Evolutionary conservation across 30 jellyfish, hydroid and myxozoan species (phyloP).

Genomic region (Clytia hemisphaerica): DNA sequence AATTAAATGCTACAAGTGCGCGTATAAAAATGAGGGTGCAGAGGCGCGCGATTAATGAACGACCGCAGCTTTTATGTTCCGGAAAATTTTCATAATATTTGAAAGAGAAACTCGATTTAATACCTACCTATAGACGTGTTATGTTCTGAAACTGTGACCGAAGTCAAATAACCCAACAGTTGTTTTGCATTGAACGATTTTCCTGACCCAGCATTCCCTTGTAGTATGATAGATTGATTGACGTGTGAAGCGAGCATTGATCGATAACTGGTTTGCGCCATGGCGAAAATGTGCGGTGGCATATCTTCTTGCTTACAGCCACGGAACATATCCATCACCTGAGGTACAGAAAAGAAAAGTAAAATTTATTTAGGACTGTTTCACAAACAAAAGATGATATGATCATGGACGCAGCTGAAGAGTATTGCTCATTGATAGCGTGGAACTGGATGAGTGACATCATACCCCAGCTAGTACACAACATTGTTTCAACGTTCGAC

Average conservation of each 20-base stretch:
- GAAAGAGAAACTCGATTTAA: not conserved
- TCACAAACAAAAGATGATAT: too few relatives aligned
- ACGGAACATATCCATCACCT: conserved; percentile 90
- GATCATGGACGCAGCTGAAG: too few relatives aligned
- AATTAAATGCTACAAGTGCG: too few relatives aligned
- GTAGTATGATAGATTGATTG: conserved; percentile 77
- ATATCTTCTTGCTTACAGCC: conserved; percentile 95
- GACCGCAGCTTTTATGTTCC: too few relatives aligned
- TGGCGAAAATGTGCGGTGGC: conserved; percentile 97
- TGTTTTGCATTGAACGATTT: conserved; percentile 70
- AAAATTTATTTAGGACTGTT: too few relatives aligned
- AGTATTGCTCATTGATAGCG: too few relatives aligned
- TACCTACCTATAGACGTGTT: conserved; percentile 58
- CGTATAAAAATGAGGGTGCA: too few relatives aligned
- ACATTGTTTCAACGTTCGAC: too few relatives aligned
- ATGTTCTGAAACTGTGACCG: conserved; percentile 49
- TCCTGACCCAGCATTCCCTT: conserved; percentile 95
- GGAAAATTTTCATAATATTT: too few relatives aligned
- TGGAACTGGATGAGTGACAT: too few relatives aligned
- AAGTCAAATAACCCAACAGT: conserved; percentile 53
- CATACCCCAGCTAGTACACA: too few relatives aligned
- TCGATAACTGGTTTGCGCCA: conserved; percentile 90
- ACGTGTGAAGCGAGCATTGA: conserved; percentile 71
- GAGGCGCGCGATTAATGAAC: too few relatives aligned
- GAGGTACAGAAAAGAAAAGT: not conserved